Conservation (phyloP, 2,113 vertebrate genomes). For the Cairina moschata region DNA sequence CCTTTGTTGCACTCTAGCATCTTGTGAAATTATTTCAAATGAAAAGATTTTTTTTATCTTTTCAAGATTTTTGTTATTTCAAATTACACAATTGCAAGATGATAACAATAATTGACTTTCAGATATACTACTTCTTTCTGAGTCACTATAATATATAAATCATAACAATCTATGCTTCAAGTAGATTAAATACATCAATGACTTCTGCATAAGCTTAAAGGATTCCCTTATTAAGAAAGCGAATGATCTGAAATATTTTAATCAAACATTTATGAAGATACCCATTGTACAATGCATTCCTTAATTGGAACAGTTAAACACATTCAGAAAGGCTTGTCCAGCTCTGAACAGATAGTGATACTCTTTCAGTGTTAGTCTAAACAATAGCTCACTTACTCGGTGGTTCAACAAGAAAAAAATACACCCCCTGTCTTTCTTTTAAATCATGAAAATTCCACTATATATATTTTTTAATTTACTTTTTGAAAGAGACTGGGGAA, state of each 20-base stretch:
- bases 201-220: not conserved
- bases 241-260: not conserved
- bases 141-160: not conserved
- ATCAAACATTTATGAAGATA: not conserved
- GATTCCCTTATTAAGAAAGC: not conserved
- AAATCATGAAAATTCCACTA: not conserved
- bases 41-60: not conserved
- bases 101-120: not conserved
- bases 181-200: not conserved
- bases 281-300: not conserved
- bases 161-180: not conserved
- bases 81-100: not conserved
- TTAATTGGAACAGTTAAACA: not conserved
- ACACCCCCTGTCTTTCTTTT: not conserved
- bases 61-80: not conserved
- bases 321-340: not conserved
- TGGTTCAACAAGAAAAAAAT: not conserved
- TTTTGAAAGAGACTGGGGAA: not conserved
- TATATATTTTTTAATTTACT: not conserved
- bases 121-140: accelerated
- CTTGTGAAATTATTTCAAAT: not conserved
- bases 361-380: not conserved
- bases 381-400: not conserved
- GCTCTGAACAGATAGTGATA: not conserved
- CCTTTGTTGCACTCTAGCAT: not conserved